A percentile compares a stretch with the other conserved stretches of the same genome.
Evolutionary conservation across 2,888 invertebrate species (phyloP).

Genomic region (Euzetes globulus): DNA sequence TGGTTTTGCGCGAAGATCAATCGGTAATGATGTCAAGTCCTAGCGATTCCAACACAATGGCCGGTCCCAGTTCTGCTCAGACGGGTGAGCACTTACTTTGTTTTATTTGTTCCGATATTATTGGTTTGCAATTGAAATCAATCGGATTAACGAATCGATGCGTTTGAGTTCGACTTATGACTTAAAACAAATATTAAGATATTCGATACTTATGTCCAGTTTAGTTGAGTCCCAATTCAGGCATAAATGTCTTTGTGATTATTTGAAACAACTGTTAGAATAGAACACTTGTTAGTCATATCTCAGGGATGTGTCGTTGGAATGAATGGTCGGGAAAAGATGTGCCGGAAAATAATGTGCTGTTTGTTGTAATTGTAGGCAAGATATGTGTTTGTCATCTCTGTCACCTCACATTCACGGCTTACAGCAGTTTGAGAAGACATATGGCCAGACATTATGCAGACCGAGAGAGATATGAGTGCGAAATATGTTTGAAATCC

Average conservation of each 20-base stretch:
- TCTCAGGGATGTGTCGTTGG: too few species aligned
- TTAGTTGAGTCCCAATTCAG: too few species aligned
- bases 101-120: too few species aligned
- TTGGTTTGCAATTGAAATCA: too few species aligned
- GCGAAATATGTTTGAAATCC: constrained; percentile 38
- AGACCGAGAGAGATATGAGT: constrained; percentile 38
- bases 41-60: background rate
- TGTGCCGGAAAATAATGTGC: background rate
- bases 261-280: background rate
- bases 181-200: too few species aligned
- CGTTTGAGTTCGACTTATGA: too few species aligned
- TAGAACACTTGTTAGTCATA: too few species aligned
- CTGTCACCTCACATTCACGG: constrained; percentile 38
- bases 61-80: constrained; percentile 8
- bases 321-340: background rate
- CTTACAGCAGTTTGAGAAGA: constrained; percentile 37
- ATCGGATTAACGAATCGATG: too few species aligned
- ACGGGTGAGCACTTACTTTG: background rate
- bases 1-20: background rate
- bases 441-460: constrained; percentile 38
- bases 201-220: too few species aligned
- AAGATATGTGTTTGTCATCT: constrained; percentile 39
- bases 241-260: background rate
- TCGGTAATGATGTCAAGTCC: background rate
- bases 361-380: constrained; percentile 19